Percentiles rank a stretch among this genome's conserved stretches.
Evolutionary conservation across 2,113 vertebrate species (phyloP).

Genomic region (Elachura formosa): DNA sequence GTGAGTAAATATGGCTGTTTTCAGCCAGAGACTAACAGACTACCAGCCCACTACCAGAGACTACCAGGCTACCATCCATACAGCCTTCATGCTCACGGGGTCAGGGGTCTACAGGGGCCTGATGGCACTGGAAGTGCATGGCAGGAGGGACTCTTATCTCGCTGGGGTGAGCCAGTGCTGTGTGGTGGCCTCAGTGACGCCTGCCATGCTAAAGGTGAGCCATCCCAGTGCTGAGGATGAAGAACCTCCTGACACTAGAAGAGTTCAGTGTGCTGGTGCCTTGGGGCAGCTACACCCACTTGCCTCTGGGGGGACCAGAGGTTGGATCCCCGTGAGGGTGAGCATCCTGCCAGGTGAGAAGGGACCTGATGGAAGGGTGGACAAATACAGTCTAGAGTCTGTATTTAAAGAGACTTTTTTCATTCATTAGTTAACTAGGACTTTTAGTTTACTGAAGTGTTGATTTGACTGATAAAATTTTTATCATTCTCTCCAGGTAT

Average conservation of each 20-base stretch:
- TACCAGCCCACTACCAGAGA: neutral
- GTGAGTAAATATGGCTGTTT: fast-evolving
- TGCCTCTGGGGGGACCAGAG: neutral
- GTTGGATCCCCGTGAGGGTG: neutral
- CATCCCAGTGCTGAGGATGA: neutral
- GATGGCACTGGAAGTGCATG: fast-evolving
- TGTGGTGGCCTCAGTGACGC: fast-evolving
- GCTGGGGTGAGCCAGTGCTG: neutral
- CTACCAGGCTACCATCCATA: too few species aligned
- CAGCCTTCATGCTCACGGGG: fast-evolving
- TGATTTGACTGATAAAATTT: neutral
- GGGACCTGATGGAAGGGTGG: fast-evolving
- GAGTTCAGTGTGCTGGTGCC: too few species aligned
- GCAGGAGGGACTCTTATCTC: neutral
- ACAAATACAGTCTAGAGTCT: neutral
- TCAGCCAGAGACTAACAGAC: too few species aligned
- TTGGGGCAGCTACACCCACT: neutral
- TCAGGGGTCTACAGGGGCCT: too few species aligned
- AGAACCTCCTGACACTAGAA: neutral
- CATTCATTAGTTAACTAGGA: neutral
- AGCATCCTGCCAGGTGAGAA: neutral
- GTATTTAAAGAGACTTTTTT: neutral
- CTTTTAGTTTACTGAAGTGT: neutral
- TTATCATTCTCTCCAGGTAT: neutral
- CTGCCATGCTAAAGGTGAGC: neutral